Conservation (phyloP, 1,140 invertebrate species). For the Dreissena rostriformis region DNA sequence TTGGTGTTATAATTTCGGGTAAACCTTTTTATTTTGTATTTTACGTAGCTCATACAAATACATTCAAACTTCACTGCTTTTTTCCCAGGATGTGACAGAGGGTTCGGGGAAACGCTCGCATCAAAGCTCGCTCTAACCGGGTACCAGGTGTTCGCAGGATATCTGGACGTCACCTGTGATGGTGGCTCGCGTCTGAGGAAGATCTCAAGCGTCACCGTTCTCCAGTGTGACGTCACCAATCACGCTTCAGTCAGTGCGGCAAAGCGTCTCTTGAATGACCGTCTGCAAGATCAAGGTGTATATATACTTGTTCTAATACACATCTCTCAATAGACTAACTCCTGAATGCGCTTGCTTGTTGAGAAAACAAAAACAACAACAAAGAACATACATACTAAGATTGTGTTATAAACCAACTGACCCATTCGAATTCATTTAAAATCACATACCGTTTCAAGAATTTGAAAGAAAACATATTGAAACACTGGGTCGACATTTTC, state of each 20-base stretch:
- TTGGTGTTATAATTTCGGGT: background rate
- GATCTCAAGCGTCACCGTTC: constrained; percentile 52
- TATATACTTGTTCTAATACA: too few species aligned
- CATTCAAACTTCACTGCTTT: background rate
- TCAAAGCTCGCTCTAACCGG: constrained; percentile 75
- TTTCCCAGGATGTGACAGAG: constrained; percentile 58
- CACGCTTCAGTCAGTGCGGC: constrained; percentile 57
- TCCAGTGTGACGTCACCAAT: constrained; percentile 66
- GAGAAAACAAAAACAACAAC: too few species aligned
- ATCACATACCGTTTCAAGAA: too few species aligned
- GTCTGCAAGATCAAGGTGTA: constrained; percentile 27
- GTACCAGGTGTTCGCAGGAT: constrained; percentile 85
- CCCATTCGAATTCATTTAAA: too few species aligned
- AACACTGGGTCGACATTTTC: too few species aligned
- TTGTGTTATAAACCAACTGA: too few species aligned
- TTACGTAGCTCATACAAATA: background rate
- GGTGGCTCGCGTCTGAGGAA: constrained; percentile 69
- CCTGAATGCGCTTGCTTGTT: too few species aligned
- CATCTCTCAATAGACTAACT: too few species aligned
- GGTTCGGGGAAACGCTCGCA: constrained; percentile 74
- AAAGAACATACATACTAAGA: too few species aligned
- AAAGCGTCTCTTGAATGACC: constrained; percentile 7
- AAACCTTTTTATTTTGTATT: background rate
- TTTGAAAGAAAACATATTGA: too few species aligned
- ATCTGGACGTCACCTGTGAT: constrained; percentile 83